Percentiles rank a stretch among this genome's conserved stretches.
phyloP scores from a whole-genome alignment of 2,888 invertebrate species.

The Trichopria drosophilae region DNA sequence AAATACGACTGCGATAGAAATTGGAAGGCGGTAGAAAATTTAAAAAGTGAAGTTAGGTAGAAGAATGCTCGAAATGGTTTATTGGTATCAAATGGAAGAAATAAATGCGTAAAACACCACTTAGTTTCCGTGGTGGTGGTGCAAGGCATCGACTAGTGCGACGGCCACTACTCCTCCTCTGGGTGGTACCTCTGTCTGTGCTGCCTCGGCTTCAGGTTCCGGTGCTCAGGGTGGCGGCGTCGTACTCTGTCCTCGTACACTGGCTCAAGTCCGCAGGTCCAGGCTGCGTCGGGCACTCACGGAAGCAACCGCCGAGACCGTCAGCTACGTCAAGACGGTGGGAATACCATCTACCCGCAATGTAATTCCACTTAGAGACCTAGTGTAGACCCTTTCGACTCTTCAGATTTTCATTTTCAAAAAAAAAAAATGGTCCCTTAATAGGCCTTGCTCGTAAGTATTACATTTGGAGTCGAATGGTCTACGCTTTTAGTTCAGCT shows the following conservation, averaged over 20 bases:
- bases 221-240: slow-evolving; percentile 63
- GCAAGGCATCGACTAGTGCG: slow-evolving; percentile 55
- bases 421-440: no score
- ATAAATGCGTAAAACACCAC: slow-evolving; percentile 45
- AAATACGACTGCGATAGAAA: background rate
- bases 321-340: slow-evolving; percentile 89
- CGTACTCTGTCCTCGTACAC: slow-evolving; percentile 86
- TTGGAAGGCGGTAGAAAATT: background rate
- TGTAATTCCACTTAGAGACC: no score
- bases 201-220: slow-evolving; percentile 42
- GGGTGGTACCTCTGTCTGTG: slow-evolving; percentile 39
- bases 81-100: slow-evolving; percentile 34
- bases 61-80: no score
- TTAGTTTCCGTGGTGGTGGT: slow-evolving; percentile 59
- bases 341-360: no score
- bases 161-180: slow-evolving; percentile 47
- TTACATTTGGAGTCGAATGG: no score
- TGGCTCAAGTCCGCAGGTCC: slow-evolving; percentile 84
- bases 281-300: slow-evolving; percentile 86
- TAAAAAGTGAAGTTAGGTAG: no score
- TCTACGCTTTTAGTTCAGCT: no score
- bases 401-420: no score
- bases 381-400: no score
- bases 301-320: slow-evolving; percentile 84
- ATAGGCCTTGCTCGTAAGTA: no score